Evolutionary conservation across 2,888 invertebrate genomes (phyloP), one percentile per base, ranked within the genome.

Genomic region (Trachelus stipa): DNA sequence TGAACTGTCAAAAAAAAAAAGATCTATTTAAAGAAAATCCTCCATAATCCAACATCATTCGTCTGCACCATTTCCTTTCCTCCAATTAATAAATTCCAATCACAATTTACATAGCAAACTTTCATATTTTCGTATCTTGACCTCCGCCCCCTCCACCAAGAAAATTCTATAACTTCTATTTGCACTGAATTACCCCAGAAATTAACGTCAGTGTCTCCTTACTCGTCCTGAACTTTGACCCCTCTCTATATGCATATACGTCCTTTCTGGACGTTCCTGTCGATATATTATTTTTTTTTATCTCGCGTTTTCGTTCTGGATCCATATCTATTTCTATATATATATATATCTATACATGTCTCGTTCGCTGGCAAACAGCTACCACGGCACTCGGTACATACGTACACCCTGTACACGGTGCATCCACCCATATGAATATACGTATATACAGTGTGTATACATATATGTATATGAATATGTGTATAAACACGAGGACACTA

Each of bases 401-500:
- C 40, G 69, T 69, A 69, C 30, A 33, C 30, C 31, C 69, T 30
- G 69, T 33, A 33, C 30, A 69, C 69, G 69, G 71, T 30, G 76
- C 37, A 76, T n/a, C n/a, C 35, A 34, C 75, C 75, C 68, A 75
- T 68, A 34, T 15, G 15, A 33, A 12, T 56, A 30, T 56, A 31
- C 34, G 34, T 34, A 6, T 40, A 74, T 40, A 33, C 33, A 40
- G 34, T 34, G 34, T 34, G 1, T 11, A 34, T 30, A 15, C 11
- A 56, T 76, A 69, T 34, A 34, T 1, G 34, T 73, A 40, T 76
- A 31, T 2, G 35, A 12, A 77, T 31, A 73, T 35, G 37, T 40
- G 34, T 31, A n/a, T 30, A 34, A n/a, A 35, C 73, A 73, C 73
- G 73, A 33, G 79, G 79, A 76, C 79, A 76, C 79, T 78, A 78